Evolutionary conservation across 2,113 vertebrate species (phyloP), one percentile per base, ranked within the genome.

Genomic region (Seriola rivoliana): DNA sequence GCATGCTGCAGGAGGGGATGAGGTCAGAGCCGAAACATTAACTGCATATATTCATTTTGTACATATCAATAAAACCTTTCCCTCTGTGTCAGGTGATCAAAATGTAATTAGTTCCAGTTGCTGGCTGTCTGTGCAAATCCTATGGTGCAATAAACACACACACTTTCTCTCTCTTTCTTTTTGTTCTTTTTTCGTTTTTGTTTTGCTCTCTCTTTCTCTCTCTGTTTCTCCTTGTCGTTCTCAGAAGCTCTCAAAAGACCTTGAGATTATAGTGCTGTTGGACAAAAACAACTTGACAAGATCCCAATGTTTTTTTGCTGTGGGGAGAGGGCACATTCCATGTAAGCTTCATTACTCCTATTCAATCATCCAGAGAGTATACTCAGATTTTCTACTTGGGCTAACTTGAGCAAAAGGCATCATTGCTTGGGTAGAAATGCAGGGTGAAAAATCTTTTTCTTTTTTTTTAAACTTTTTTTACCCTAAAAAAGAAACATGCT

Each of bases 211-310:
- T 17, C 23, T 34, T 32, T 29, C 13, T 69, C 32, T 40, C 16
- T 57, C 65, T 70, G 48, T 77, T 64, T 74, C 62, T 81, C 25
- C 32, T 75, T 57, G 25, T 59, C 57, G 65, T 80, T 78, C 34
- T 74, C 82, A 69, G 80, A 85, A 50, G 70, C 70, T 71, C 75
- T 72, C 77, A 19, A 69, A 88, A 75, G 82, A 90, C 86, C 82
- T 91, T 87, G 85, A 93, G 85, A 90, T 90, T 80, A 78, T 50
- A 52, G 64, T 70, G 44, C 81, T 87, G 82, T 73, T 74, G 70
- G 77, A 92, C 84, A 82, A 92, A 93, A 92, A 88, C 86, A 90
- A 88, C 90, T 83, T 90, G 85, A 92, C 91, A 88, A 84, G 75
- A 87, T 91, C 88, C 82, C 89, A 68, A 17, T 89, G 88, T 89